These are phyloP conservation scores for Archips xylosteana DNA, from an alignment of 2,888 invertebrate species.

Conservation along the genomic window DNA sequence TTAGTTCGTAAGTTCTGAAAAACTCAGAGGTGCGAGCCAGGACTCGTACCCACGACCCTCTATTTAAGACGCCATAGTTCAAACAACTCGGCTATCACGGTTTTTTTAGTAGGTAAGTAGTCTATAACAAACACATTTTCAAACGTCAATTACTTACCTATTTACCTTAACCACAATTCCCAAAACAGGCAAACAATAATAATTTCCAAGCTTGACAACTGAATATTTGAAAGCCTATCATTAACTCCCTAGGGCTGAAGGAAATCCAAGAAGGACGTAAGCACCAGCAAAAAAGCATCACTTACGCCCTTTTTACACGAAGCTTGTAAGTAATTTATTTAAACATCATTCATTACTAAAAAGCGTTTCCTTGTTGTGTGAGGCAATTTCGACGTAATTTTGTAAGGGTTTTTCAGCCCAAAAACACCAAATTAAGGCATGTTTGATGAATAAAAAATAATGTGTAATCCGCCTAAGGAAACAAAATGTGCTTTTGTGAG, in stretches of 20 bases:
- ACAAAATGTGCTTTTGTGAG: no score
- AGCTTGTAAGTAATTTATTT: slow-evolving; percentile 54
- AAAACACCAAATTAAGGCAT: background rate
- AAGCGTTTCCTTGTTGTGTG: slow-evolving; percentile 63
- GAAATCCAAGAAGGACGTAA: background rate
- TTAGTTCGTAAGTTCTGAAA: no score
- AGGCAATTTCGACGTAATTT: slow-evolving; percentile 44
- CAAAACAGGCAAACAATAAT: slow-evolving; percentile 35
- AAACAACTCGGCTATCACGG: no score
- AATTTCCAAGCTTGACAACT: slow-evolving; percentile 43
- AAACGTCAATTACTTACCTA: slow-evolving; percentile 6
- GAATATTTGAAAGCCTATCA: slow-evolving; percentile 41
- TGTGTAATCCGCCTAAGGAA: background rate
- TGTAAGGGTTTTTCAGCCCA: slow-evolving; percentile 1
- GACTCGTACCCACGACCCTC: no score
- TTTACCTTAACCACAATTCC: slow-evolving; percentile 20
- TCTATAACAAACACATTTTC: background rate
- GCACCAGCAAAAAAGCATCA: slow-evolving; percentile 45
- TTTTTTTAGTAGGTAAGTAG: background rate
- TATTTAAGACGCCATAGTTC: no score
- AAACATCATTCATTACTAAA: slow-evolving; percentile 66
- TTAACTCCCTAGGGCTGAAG: slow-evolving; percentile 19
- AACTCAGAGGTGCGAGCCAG: no score
- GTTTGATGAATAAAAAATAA: background rate
- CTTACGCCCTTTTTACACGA: slow-evolving; percentile 18